phyloP scores from a whole-genome alignment of 2,113 vertebrate genomes.

The Campylorhamphus procurvoides region DNA sequence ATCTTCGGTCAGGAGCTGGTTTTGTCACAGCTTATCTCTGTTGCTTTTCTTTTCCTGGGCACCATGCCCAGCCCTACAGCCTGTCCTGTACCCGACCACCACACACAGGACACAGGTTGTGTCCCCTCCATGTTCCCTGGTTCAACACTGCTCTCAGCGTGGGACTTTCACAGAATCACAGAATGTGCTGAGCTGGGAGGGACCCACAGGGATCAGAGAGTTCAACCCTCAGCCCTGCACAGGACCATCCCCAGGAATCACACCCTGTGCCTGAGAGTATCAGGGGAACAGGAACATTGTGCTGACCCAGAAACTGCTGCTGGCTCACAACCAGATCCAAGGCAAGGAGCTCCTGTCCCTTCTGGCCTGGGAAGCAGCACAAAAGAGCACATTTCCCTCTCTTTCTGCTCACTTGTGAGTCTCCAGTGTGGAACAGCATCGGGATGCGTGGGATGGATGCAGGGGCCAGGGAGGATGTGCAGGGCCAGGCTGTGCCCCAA shows the following conservation, averaged over 20 bases:
- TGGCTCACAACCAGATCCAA: neutral
- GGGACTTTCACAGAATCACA: neutral
- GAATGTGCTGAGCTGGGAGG: neutral
- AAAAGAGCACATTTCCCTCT: neutral
- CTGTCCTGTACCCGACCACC: neutral
- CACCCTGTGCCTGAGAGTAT: neutral
- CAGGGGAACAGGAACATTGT: neutral
- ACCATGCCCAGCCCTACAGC: neutral
- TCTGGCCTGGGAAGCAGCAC: neutral
- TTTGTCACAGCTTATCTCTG: neutral
- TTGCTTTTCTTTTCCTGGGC: neutral
- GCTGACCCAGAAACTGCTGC: neutral
- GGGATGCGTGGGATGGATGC: accelerated
- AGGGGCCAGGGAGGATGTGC: accelerated
- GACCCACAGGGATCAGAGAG: neutral
- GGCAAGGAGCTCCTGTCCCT: neutral
- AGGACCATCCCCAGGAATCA: neutral
- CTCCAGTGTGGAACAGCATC: accelerated
- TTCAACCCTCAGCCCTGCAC: neutral
- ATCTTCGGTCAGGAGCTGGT: neutral
- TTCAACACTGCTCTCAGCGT: neutral
- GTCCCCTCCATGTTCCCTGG: neutral
- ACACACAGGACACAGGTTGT: accelerated
- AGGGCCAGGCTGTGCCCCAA: accelerated
- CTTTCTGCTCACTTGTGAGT: neutral